Evolutionary conservation across 2,113 vertebrate genomes (phyloP).

Genomic region (Tylochromis polylepis): DNA sequence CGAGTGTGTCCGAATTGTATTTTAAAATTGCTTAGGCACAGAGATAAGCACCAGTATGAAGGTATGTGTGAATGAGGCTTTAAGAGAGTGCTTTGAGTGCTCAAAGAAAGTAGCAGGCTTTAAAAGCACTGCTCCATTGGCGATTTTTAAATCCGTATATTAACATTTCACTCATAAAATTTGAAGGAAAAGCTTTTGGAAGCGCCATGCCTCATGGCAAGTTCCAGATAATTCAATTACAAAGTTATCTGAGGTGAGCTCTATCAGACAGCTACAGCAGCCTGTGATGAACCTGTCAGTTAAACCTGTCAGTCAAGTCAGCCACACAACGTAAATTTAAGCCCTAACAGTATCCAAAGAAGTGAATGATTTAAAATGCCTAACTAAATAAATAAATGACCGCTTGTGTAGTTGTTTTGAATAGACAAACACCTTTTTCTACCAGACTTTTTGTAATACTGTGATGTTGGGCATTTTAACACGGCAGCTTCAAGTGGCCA

Average conservation of each 20-base stretch:
- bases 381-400: not conserved
- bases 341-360: not conserved
- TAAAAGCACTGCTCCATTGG: not conserved
- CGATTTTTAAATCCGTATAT: fast-evolving
- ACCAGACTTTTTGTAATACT: not conserved
- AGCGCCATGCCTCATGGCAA: not conserved
- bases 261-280: not conserved
- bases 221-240: not conserved
- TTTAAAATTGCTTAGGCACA: not conserved
- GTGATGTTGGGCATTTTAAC: not conserved
- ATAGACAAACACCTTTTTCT: not conserved
- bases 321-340: not conserved
- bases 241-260: not conserved
- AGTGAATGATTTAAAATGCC: not conserved
- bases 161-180: not conserved
- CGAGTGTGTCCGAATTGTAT: not conserved
- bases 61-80: not conserved
- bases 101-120: not conserved
- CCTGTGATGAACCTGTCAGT: not conserved
- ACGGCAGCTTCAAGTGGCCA: not conserved
- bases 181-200: not conserved
- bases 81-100: not conserved
- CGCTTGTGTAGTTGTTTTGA: not conserved
- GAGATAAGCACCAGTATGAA: not conserved
- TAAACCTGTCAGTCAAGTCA: not conserved